Evolutionary conservation across 2,113 vertebrate species (phyloP).

Genomic region (Burhinus bistriatus): DNA sequence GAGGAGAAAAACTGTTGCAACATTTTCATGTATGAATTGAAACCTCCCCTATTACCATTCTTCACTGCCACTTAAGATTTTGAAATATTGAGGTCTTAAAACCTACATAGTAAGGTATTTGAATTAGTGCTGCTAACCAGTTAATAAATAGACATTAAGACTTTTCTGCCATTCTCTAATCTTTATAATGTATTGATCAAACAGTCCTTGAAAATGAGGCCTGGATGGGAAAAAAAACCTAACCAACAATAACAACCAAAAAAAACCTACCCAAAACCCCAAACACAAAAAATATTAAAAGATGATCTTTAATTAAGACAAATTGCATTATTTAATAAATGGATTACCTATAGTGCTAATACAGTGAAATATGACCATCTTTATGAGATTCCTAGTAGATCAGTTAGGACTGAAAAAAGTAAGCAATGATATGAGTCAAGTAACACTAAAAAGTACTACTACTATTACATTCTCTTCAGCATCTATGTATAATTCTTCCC

Average conservation of each 20-base stretch:
- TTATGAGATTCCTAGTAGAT: neutral
- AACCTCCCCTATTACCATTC: neutral
- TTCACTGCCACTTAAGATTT: neutral
- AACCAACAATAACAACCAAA: neutral
- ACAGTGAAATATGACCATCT: neutral
- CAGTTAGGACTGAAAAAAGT: neutral
- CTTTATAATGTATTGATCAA: neutral
- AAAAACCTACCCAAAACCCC: neutral
- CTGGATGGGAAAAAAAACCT: accelerated
- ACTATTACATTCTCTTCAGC: neutral
- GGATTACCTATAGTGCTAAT: neutral
- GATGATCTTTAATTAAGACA: neutral
- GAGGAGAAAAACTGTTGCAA: neutral
- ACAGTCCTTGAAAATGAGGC: neutral
- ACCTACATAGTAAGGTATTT: neutral
- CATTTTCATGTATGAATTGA: neutral
- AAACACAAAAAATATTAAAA: neutral
- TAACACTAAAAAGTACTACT: neutral
- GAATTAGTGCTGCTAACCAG: neutral
- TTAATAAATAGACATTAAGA: neutral
- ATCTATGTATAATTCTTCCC: neutral
- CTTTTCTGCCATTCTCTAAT: neutral
- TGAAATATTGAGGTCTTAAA: neutral
- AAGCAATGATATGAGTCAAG: neutral
- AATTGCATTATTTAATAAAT: neutral